Base-by-base conservation (phyloP, 2,113 vertebrate genomes). In the Scolopax mira region DNA sequence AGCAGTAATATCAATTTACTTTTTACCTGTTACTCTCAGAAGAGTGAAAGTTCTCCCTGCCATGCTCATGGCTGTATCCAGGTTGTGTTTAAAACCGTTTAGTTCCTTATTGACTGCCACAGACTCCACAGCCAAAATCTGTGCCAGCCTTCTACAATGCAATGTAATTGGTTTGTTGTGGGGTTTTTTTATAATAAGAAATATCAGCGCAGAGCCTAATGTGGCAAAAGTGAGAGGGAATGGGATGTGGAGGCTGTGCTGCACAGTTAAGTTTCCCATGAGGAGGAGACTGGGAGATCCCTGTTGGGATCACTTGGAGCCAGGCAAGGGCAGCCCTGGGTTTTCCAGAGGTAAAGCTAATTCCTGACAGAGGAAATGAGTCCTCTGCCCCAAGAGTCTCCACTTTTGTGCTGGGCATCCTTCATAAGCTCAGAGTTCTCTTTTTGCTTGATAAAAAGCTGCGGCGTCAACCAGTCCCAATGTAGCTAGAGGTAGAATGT, bases 401-500 rank as follows among this genome's bases (percentile, higher is more conserved):
- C 11, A 7, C 5, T 30, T 84, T 4, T 4, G 1, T 31, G 39
- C 31, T 1, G 6, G 18, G 8, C 48, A 35, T 48, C 41, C 10
- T 41, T 79, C 46, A 37, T 31, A 69, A 74, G 41, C 33, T 55
- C 3, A 1, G 24, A 42, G 51, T 41, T 79, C 17, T 65, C 30
- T 18, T 71, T 90, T 72, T 85, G 9, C 25, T 89, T 1, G 1
- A 61, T 44, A 85, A 79, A 62, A 13, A 64, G 10, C 37, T 86
- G 7, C 27, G 17, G 9, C 72, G 13, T 48, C 46, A 48, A 21
- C 58, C 17, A 67, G 35, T 57, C 24, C 25, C 69, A 73, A 13
- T 12, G 39, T 11, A 88, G n/a, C 10, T 21, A 67, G 15, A 62
- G 18, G 11, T 23, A 74, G 69, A 84, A 73, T 0, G 0, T 44